phyloP scores from a whole-genome alignment of 2,797 vertebrate species.

The Acrossocheilus fasciatus region DNA sequence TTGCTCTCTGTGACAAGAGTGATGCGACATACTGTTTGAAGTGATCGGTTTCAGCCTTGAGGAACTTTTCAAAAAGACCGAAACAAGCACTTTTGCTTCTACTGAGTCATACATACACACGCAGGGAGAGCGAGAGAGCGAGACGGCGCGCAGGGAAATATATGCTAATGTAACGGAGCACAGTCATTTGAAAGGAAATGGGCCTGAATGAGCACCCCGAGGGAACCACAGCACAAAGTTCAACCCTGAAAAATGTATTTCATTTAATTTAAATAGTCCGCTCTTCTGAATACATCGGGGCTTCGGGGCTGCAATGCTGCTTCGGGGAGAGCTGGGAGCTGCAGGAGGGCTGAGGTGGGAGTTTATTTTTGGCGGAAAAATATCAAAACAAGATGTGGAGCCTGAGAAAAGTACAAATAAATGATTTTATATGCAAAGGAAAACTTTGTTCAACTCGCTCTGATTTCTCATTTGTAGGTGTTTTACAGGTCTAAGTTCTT shows the following conservation, averaged over 20 bases:
- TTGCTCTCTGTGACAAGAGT: slow-evolving; percentile 7
- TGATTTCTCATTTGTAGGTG: slow-evolving; percentile 22
- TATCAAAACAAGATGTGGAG: slow-evolving; percentile 59
- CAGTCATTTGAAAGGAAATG: slow-evolving; percentile 81
- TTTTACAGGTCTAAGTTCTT: neutral
- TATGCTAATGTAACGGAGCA: slow-evolving; percentile 79
- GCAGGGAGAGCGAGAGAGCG: neutral
- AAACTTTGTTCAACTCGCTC: slow-evolving; percentile 22
- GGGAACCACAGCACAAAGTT: slow-evolving; percentile 76
- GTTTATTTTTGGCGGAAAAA: slow-evolving; percentile 67
- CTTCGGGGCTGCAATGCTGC: slow-evolving; percentile 54
- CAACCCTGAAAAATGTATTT: slow-evolving; percentile 77
- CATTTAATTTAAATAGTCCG: slow-evolving; percentile 67
- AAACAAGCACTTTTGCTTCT: slow-evolving; percentile 57
- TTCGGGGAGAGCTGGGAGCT: slow-evolving; percentile 30
- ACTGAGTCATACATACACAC: slow-evolving; percentile 56
- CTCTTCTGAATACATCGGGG: slow-evolving; percentile 64
- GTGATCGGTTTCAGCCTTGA: slow-evolving; percentile 47
- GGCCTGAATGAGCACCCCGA: slow-evolving; percentile 76
- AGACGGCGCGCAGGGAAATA: slow-evolving; percentile 71
- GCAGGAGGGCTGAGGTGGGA: slow-evolving; percentile 49
- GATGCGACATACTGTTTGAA: slow-evolving; percentile 43
- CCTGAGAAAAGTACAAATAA: slow-evolving; percentile 36
- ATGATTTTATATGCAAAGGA: slow-evolving; percentile 6
- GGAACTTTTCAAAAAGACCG: slow-evolving; percentile 42